A percentile compares a stretch with the other conserved stretches of the same genome.
phyloP scores from a whole-genome alignment of 2,113 vertebrate genomes.

The Hepsetus odoe region DNA sequence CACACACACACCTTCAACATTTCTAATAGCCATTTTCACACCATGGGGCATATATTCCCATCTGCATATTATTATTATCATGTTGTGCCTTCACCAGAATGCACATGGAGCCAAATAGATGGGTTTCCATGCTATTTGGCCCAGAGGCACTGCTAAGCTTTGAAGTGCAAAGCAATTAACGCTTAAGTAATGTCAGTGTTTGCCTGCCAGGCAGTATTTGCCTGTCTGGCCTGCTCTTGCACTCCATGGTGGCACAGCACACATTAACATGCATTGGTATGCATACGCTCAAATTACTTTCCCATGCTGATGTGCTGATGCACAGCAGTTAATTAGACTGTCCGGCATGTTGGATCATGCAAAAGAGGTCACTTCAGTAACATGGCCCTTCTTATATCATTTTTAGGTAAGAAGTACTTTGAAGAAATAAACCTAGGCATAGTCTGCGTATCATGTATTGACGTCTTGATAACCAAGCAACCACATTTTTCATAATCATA shows the following conservation, averaged over 20 bases:
- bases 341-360: not conserved
- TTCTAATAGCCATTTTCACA: constrained; percentile 8
- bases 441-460: too few species aligned
- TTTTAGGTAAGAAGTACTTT: not conserved
- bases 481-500: too few species aligned
- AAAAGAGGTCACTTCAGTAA: not conserved
- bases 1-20: not conserved
- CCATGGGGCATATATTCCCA: constrained; percentile 48
- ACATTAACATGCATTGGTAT: not conserved
- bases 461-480: too few species aligned
- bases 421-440: not conserved
- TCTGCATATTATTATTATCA: constrained; percentile 54
- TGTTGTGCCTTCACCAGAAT: constrained; percentile 59
- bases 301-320: not conserved
- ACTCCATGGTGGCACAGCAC: constrained; percentile 1
- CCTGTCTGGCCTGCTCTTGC: constrained; percentile 10
- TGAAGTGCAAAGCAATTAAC: constrained; percentile 75
- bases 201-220: constrained; percentile 46
- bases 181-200: constrained; percentile 57
- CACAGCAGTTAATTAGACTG: not conserved
- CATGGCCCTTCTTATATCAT: not conserved
- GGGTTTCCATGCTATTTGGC: constrained; percentile 49
- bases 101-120: constrained; percentile 65
- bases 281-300: not conserved
- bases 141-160: constrained; percentile 61